Evolutionary conservation across 2,113 vertebrate genomes (phyloP).

Genomic region (Myiozetetes cayanensis): DNA sequence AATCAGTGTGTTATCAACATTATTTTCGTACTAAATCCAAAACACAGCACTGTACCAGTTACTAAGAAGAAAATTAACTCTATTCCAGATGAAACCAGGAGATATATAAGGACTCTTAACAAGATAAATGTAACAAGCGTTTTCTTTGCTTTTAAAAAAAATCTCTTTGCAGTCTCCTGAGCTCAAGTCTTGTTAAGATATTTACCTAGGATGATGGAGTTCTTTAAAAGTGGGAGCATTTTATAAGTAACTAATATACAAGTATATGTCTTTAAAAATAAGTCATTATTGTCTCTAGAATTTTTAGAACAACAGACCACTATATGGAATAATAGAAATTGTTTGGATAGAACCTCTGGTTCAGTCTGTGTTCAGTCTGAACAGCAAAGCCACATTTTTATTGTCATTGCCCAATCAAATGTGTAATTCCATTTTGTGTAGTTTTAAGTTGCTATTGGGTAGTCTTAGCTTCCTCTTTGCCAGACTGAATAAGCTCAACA

Average conservation of each 20-base stretch:
- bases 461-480: background rate
- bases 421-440: background rate
- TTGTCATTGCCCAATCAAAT: background rate
- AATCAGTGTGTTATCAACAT: background rate
- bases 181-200: background rate
- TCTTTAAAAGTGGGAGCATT: background rate
- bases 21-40: background rate
- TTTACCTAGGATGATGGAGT: background rate
- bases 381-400: background rate
- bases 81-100: background rate
- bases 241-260: background rate
- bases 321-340: background rate
- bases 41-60: background rate
- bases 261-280: background rate
- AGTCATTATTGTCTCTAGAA: background rate
- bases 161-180: background rate
- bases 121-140: background rate
- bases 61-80: background rate
- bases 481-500: background rate
- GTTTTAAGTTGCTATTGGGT: background rate
- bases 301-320: background rate
- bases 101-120: background rate
- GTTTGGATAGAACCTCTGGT: background rate
- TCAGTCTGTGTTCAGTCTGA: background rate
- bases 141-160: background rate